phyloP scores from a whole-genome alignment of 2,888 invertebrate genomes.

The Macrophya alboannulata region DNA sequence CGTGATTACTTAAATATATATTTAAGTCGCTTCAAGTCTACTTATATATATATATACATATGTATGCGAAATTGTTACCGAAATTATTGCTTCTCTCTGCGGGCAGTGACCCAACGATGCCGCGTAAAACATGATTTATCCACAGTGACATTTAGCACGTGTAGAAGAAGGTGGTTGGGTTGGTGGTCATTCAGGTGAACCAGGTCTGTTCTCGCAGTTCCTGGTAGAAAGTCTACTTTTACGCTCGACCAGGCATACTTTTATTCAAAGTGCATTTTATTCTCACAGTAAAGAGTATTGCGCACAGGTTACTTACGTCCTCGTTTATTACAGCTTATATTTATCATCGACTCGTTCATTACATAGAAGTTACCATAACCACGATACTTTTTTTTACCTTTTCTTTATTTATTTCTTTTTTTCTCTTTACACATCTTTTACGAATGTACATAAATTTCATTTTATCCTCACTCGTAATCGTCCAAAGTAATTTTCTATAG shows the following conservation, averaged over 20 bases:
- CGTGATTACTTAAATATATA: no score
- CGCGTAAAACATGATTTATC: conserved; percentile 24
- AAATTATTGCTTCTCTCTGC: neutral
- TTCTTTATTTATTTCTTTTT: neutral
- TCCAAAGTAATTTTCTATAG: neutral
- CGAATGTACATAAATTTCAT: neutral
- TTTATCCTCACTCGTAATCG: neutral
- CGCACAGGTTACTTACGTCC: conserved; percentile 24
- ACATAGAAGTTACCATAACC: neutral
- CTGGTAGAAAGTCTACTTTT: conserved; percentile 74
- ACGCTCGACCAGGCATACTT: conserved; percentile 66
- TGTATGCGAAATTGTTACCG: neutral
- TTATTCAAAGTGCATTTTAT: conserved; percentile 56
- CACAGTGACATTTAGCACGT: conserved; percentile 33
- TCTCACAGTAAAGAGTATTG: conserved; percentile 12
- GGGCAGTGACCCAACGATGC: conserved; percentile 8
- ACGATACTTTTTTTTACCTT: neutral
- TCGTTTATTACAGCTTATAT: conserved; percentile 15
- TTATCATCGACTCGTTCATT: neutral
- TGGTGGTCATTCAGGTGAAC: conserved; percentile 70
- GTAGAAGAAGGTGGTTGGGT: neutral
- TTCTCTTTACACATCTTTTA: neutral
- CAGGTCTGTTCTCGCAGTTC: conserved; percentile 69
- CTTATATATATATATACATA: neutral
- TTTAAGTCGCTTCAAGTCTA: neutral